Conservation (phyloP, 2,888 invertebrate species). For the Caenorhabditis doughertyi region DNA sequence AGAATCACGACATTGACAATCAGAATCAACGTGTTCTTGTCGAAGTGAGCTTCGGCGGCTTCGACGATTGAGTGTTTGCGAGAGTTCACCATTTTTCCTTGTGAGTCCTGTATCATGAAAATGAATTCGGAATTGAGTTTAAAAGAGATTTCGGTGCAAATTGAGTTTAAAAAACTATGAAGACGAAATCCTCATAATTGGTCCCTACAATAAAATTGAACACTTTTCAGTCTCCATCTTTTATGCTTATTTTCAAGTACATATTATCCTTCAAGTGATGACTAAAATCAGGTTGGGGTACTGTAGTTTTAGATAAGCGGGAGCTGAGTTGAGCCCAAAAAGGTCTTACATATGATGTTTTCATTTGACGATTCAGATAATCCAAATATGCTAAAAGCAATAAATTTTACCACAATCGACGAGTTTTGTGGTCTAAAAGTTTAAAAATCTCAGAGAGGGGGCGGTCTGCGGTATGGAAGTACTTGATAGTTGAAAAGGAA, state of each 20-base stretch:
- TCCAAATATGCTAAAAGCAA: neutral
- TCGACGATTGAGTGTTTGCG: slow-evolving; percentile 78
- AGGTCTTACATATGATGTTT: slow-evolving; percentile 26
- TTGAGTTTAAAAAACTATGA: too few relatives aligned
- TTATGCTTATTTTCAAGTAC: too few relatives aligned
- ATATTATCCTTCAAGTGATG: too few relatives aligned
- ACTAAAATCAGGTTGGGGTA: too few relatives aligned
- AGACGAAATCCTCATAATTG: too few relatives aligned
- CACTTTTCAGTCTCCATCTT: too few relatives aligned
- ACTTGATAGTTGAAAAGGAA: slow-evolving; percentile 51
- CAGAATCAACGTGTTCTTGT: slow-evolving; percentile 77
- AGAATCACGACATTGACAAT: slow-evolving; percentile 80
- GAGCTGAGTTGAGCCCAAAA: neutral
- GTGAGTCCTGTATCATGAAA: slow-evolving; percentile 11
- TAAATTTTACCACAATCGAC: neutral
- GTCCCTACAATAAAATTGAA: too few relatives aligned
- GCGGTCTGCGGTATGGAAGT: slow-evolving; percentile 16
- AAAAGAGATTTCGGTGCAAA: too few relatives aligned
- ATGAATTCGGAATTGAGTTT: neutral
- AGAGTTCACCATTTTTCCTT: slow-evolving; percentile 59
- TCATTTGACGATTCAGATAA: neutral
- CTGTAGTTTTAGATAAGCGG: too few relatives aligned
- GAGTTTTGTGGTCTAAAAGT: slow-evolving; percentile 19
- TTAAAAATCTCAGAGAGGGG: slow-evolving; percentile 29
- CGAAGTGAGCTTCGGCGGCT: slow-evolving; percentile 78